Base-by-base conservation (phyloP, 2,113 vertebrate genomes). In the Opisthocomus hoazin region DNA sequence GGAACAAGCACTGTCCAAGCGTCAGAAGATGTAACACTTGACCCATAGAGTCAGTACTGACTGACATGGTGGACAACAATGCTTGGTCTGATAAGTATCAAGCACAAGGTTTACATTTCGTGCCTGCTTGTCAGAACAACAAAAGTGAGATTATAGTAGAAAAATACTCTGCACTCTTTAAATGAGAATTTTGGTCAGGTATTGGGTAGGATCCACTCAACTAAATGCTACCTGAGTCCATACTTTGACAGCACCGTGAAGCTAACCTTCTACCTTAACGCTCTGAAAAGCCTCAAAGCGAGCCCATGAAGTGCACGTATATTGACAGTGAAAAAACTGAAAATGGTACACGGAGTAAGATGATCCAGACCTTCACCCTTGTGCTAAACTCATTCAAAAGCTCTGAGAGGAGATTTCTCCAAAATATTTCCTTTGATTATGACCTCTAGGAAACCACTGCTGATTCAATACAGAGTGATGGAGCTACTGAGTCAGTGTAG, bases 1-100 rank as follows among this genome's bases (percentile, higher is more conserved):
- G 58, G 45, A 91, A 57, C 0, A 0, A 51, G 29, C 14, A 71
- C 23, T 10, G 9, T 46, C 22, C 19, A 51, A 53, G 13, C 1
- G 0, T 41, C 17, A 39, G 24, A 54, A 41, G 30, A 23, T 75
- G 84, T 48, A 66, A 30, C 16, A 45, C 6, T 1, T 37, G 29
- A 61, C 22, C 32, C 27, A 8, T 3, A 30, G 24, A 50, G 21
- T 65, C 69, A 65, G 15, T 12, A 45, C 16, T 58, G 50, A 37
- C 18, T 19, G 41, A 29, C 17, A 34, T 2, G 5, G 30, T 39
- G 43, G 27, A n/a, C 56, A 74, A 73, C 84, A 92, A 41, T 46
- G 7, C 21, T 56, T 36, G 3, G 45, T 63, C 41, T 75, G 37
- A 48, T 16, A 85, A 71, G 20, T 15, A 4, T 39, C 17, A 57